Base-by-base conservation (phyloP, 2,113 vertebrate genomes). In the Pteruthius melanotis region DNA sequence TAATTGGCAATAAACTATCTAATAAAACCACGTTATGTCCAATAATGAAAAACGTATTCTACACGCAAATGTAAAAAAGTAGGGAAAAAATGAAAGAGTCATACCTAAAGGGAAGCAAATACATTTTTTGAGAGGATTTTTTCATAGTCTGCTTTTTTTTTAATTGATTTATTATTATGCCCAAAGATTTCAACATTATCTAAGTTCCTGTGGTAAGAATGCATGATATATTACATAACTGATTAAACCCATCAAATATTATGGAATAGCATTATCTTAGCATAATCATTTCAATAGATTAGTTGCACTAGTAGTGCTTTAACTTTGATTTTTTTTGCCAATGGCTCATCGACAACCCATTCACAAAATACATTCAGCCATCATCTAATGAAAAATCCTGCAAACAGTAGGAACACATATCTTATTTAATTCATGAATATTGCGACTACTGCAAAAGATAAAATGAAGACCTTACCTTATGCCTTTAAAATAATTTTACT, bases 1-100 rank as follows among this genome's bases (percentile, higher is more conserved):
- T 76, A 91, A 91, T 72, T 72, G 56, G 70, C 74, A 83, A 86
- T 94, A 86, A 97, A 87, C 77, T 64, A 70, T 81, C 78, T 85
- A 92, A 89, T 64, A 85, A 87, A 66, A 66, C 22, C 19, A 53
- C 63, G 47, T 52, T 84, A 88, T 77, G 57, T 74, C 70, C 86
- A 94, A 90, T 78, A 96, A 64, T 17, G 83, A 93, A 92, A 84
- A 74, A 91, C 72, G 53, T 35, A 9, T 75, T 91, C 65, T 61
- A 87, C 19, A 91, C 7, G 80, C 45, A 91, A 89, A 92, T 44
- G 8, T 33, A 69, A 77, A 89, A 89, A 92, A 60, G 35, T 33
- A 69, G 31, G n/a, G 31, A 2, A 69, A 72, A 82, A 91, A 60
- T 47, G 9, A 57, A 57, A 77, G 33, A 70, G 18, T 66, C 56